These are phyloP conservation scores for Troglohyphantes excavatus DNA, from an alignment of 2,888 invertebrate genomes.

Conservation along the genomic window DNA sequence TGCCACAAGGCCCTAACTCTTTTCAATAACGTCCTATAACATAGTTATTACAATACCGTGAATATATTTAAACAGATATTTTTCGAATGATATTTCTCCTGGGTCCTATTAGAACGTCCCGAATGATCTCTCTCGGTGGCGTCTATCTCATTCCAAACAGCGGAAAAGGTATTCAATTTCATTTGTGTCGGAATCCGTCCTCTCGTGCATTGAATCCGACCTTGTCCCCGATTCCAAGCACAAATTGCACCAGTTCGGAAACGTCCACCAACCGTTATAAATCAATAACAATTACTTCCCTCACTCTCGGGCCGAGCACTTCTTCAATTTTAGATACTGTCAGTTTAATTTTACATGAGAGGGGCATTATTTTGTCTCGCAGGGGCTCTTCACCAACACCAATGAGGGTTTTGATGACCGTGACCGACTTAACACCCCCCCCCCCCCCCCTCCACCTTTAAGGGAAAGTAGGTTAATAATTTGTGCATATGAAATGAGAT, in stretches of 20 bases:
- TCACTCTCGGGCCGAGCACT: not conserved
- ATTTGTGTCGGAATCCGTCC: not conserved
- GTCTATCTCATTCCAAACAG: too few relatives aligned
- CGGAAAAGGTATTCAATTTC: too few relatives aligned
- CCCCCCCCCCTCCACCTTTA: too few relatives aligned
- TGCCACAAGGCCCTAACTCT: too few relatives aligned
- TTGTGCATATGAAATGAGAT: not conserved
- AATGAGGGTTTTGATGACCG: not conserved
- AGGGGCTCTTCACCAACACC: not conserved
- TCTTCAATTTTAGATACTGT: constrained; percentile 51
- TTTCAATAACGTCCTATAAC: too few relatives aligned
- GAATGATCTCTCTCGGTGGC: too few relatives aligned
- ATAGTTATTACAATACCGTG: too few relatives aligned
- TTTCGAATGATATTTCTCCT: too few relatives aligned
- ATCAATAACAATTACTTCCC: constrained; percentile 58
- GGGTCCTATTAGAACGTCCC: too few relatives aligned
- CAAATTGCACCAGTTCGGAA: constrained; percentile 20
- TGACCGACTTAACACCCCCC: not conserved
- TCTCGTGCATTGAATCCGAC: constrained; percentile 26
- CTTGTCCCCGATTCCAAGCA: constrained; percentile 8
- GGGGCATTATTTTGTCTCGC: constrained; percentile 18
- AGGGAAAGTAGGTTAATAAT: not conserved
- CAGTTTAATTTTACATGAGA: constrained; percentile 29
- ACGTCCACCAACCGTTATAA: constrained; percentile 13
- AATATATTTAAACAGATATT: too few relatives aligned